Evolutionary conservation across 2,888 invertebrate species (phyloP), one percentile per base, ranked within the genome.

Genomic region (Orthosia cruda): DNA sequence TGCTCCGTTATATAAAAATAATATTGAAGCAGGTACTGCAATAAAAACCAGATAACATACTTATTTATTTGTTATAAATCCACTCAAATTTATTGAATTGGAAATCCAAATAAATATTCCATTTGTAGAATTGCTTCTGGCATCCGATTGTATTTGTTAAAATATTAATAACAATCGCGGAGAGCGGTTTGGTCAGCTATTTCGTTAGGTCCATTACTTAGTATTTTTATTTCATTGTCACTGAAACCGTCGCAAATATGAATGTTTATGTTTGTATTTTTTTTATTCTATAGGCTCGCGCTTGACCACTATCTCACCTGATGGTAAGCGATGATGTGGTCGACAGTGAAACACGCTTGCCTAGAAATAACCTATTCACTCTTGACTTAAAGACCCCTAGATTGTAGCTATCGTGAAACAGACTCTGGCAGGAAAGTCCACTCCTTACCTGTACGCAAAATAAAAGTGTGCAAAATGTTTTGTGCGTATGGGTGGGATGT

Each of bases 41-140:
- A 61, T 50, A 50, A 58, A 77, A 52, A 40, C 15, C 18, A 40
- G 50, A 63, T n/a, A 40, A 16, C 13, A 63, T 52, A 4, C 3
- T 26, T 45, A 20, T 76, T 62, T 62, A 62, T 76, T 63, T 47
- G 57, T 18, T 15, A 45, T 23, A 58, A 13, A 47, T 63, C 18
- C 62, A 63, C 47, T 80, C 49, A 58, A 12, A 54, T 59, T 52
- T 64, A 73, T 64, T 40, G 58, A 40, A 77, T 49, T 63, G 49
- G 52, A 54, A 63, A 59, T 80, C 13, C 47, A 18, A 73, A 80
- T 58, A 54, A 54, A 77, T 54, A 64, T 77, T 73, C 63, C 58
- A 73, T 72, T 77, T 59, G 26, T 80, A 23, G 40, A 64, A 80
- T 80, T 77, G 63, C 58, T 49, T 80, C 18, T 73, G 47, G 72